Conservation (phyloP, 2,797 vertebrate genomes). For the Buceros bicornis region DNA sequence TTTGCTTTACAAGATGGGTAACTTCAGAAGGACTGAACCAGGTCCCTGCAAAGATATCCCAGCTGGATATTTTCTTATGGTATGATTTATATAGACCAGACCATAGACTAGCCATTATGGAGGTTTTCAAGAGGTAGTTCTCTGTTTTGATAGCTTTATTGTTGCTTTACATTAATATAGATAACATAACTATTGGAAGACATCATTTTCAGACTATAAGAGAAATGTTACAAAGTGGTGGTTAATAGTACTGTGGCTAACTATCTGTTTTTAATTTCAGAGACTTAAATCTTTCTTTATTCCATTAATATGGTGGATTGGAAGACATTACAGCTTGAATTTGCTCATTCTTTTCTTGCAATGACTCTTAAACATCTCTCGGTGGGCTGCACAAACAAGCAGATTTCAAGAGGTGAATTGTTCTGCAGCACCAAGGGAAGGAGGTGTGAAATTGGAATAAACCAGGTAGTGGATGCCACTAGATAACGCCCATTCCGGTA, state of each 20-base stretch:
- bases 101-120: not conserved
- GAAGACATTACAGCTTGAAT: not conserved
- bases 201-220: not conserved
- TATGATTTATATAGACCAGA: not conserved
- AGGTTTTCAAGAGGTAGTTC: not conserved
- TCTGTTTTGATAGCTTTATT: constrained; percentile 6
- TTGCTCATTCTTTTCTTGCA: not conserved
- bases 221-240: not conserved
- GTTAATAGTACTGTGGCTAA: not conserved
- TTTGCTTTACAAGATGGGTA: not conserved
- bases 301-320: not conserved
- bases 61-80: not conserved
- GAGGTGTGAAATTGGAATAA: not conserved
- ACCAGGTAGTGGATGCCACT: not conserved
- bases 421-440: not conserved
- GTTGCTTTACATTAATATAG: not conserved
- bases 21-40: not conserved
- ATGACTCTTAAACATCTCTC: not conserved
- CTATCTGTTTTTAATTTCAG: not conserved
- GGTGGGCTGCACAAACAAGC: not conserved
- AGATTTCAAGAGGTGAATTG: not conserved
- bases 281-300: not conserved
- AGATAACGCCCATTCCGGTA: not conserved
- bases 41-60: not conserved
- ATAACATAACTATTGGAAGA: not conserved